These are phyloP conservation scores for Haliclona indistincta DNA, from an alignment of 37 sponge, comb jelly and placozoan species.

Conservation along the genomic window DNA sequence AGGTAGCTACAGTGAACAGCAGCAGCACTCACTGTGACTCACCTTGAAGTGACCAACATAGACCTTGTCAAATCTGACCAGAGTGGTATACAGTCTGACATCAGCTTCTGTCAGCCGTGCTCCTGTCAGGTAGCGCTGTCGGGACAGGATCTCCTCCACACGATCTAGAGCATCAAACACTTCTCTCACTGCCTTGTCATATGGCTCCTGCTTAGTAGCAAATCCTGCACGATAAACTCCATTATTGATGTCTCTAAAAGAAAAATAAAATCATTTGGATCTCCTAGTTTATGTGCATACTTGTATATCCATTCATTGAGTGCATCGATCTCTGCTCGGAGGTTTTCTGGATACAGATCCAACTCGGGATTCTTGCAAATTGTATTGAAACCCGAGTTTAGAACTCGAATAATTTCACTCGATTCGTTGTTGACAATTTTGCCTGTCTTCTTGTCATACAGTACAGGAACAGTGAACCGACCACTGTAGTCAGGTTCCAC, in stretches of 20 bases:
- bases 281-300: slow-evolving; percentile 5
- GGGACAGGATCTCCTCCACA: slow-evolving; percentile 38
- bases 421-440: slow-evolving; percentile 92
- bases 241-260: slow-evolving; percentile 37
- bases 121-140: slow-evolving; percentile 38
- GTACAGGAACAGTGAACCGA: slow-evolving; percentile 83
- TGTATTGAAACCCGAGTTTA: slow-evolving; percentile 86
- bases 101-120: slow-evolving; percentile 88
- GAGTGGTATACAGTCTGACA: slow-evolving; percentile 82
- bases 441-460: slow-evolving; percentile 78
- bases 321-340: slow-evolving; percentile 78
- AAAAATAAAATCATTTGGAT: neutral
- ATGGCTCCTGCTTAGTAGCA: slow-evolving; percentile 88
- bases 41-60: slow-evolving; percentile 61
- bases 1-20: too few species aligned
- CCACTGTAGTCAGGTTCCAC: slow-evolving; percentile 67
- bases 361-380: slow-evolving; percentile 64
- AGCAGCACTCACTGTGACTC: neutral
- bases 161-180: slow-evolving; percentile 43
- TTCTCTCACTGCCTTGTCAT: slow-evolving; percentile 78
- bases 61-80: slow-evolving; percentile 51
- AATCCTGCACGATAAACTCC: slow-evolving; percentile 75
- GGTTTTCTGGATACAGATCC: slow-evolving; percentile 63
- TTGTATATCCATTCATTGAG: slow-evolving; percentile 89
- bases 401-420: slow-evolving; percentile 85